A percentile compares a stretch with the other conserved stretches of the same genome.
These are phyloP conservation scores for Nemoura dubitans DNA, from an alignment of 2,888 invertebrate species.

Conservation along the genomic window DNA sequence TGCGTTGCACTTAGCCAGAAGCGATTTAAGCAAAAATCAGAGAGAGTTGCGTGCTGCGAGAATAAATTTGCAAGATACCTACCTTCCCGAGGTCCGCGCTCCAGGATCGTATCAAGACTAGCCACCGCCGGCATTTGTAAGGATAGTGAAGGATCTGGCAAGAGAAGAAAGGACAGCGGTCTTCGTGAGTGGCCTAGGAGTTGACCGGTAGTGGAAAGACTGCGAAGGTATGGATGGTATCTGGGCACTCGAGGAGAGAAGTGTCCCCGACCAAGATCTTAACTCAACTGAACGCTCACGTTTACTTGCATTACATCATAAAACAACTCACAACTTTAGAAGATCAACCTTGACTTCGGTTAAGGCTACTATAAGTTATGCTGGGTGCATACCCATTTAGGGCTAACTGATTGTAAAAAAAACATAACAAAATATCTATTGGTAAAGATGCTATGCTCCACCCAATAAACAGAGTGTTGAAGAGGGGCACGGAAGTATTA, in stretches of 20 bases:
- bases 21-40: not conserved
- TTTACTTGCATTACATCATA: constrained; percentile 17
- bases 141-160: not conserved
- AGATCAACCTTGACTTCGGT: constrained; percentile 20
- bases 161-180: not conserved
- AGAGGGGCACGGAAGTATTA: constrained; percentile 9
- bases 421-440: not conserved
- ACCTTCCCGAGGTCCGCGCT: not conserved
- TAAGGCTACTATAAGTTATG: constrained; percentile 31
- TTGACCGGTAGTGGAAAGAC: not conserved
- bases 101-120: constrained; percentile 27
- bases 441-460: constrained; percentile 16
- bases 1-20: not conserved
- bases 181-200: not conserved
- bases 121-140: constrained; percentile 27
- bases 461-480: not conserved
- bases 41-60: not conserved
- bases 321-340: constrained; percentile 8
- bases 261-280: constrained; percentile 27
- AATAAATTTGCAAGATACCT: constrained; percentile 13
- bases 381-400: constrained; percentile 25
- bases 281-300: constrained; percentile 25
- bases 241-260: constrained; percentile 3
- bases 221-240: not conserved
- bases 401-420: not conserved